Conservation (phyloP, 2,888 invertebrate species). For the Alsophila aescularia region DNA sequence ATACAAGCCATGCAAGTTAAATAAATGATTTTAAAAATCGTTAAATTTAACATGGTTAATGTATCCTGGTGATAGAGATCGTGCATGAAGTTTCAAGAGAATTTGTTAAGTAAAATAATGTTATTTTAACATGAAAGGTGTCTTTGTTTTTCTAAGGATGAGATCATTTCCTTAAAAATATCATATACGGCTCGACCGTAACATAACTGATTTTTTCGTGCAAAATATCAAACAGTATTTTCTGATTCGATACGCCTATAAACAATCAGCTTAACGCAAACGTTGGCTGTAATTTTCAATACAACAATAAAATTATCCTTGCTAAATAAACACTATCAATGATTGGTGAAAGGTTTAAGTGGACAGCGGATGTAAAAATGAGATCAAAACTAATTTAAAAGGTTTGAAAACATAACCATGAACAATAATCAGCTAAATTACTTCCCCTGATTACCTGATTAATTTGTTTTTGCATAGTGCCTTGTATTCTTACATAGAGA, state of each 20-base stretch:
- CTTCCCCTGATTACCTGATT: no score
- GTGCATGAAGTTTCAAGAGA: no score
- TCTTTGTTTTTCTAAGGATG: conserved; percentile 7
- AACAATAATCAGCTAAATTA: no score
- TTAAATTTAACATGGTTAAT: no score
- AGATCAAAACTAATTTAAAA: no score
- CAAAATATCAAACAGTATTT: conserved; percentile 27
- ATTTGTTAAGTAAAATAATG: no score
- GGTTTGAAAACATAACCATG: no score
- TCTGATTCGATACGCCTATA: conserved; percentile 43
- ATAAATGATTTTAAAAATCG: no score
- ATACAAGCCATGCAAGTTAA: no score
- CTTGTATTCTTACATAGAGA: no score
- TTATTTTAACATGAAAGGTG: conserved; percentile 1
- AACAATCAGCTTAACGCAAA: conserved; percentile 43
- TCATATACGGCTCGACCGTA: conserved; percentile 16
- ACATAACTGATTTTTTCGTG: conserved; percentile 31
- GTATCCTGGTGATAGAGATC: no score
- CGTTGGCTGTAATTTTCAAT: conserved; percentile 44
- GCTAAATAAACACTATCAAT: conserved; percentile 49
- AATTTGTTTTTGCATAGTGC: no score
- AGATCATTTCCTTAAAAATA: conserved; percentile 25
- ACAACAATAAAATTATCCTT: conserved; percentile 54
- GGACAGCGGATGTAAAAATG: conserved; percentile 22
- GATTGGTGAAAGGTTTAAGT: conserved; percentile 36